A percentile compares a stretch with the other conserved stretches of the same genome.
phyloP scores from a whole-genome alignment of 2,888 invertebrate genomes.

The Cynaeus angustus region DNA sequence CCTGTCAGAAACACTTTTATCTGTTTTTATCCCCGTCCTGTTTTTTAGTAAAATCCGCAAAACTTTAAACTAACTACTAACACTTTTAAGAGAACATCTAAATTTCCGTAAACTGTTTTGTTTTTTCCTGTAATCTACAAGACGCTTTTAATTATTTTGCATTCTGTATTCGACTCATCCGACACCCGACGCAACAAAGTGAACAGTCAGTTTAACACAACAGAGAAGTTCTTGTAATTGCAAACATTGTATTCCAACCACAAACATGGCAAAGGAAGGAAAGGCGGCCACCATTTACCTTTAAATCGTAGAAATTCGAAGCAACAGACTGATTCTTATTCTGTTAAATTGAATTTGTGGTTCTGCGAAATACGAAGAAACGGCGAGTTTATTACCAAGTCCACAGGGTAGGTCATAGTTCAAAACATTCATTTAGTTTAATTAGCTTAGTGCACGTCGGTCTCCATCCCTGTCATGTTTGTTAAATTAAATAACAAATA shows the following conservation, averaged over 20 bases:
- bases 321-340: slow-evolving; percentile 27
- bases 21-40: too few relatives aligned
- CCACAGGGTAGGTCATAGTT: slow-evolving; percentile 22
- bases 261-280: slow-evolving; percentile 34
- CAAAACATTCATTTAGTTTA: slow-evolving; percentile 31
- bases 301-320: slow-evolving; percentile 20
- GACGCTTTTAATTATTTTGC: slow-evolving; percentile 34
- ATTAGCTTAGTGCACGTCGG: slow-evolving; percentile 28
- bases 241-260: slow-evolving; percentile 43
- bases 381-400: slow-evolving; percentile 13
- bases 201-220: slow-evolving; percentile 38
- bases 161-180: slow-evolving; percentile 24
- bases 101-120: background rate
- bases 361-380: background rate
- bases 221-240: slow-evolving; percentile 41
- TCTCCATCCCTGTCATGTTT: background rate
- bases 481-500: slow-evolving; percentile 30
- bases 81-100: background rate
- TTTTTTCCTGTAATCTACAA: slow-evolving; percentile 11
- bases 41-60: background rate
- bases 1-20: too few relatives aligned
- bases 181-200: slow-evolving; percentile 21
- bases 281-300: slow-evolving; percentile 24
- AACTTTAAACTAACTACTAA: background rate
- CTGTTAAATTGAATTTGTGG: slow-evolving; percentile 5